Base-by-base conservation (phyloP, 1,140 invertebrate genomes). In the Euwallacea similis region DNA sequence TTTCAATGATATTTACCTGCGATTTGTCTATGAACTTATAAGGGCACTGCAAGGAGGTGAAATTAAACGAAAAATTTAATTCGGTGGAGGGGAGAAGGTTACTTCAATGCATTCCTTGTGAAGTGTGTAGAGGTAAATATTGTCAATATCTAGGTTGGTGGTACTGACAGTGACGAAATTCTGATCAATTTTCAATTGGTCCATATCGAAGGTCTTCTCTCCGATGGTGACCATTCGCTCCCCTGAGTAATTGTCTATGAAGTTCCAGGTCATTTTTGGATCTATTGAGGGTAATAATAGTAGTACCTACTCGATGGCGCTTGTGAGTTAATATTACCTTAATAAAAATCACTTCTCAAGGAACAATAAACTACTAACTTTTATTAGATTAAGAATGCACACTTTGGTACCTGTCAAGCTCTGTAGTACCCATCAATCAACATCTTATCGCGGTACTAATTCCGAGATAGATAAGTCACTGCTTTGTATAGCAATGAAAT, bases 101-200 rank as follows among this genome's bases (percentile, higher is more conserved):
- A 78, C 77, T 42, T 76, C 66, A 42, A 71, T 11, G 47, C 77
- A 78, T 16, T 78, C 75, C 16, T 74, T 63, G 50, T 75, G 73
- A 7, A 74, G 64, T 13, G 33, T 73, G 47, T 77, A 76, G 44
- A 78, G 60, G 58, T 73, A 71, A 15, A 76, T 54, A 21, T 72
- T 16, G 10, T 71, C 11, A 7, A 66, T 42, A 42, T 64, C 42
- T 15, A 66, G 21, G 16, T 54, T 15, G 43, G 64, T 67, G 10
- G 65, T 62, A 6, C 46, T 63, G 6, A 72, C 58, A 9, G 64
- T 66, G 54, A 66, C 66, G 41, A 60, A 67, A 33, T 73, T 16
- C 66, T 74, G 47, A 33, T 74, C 74, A 33, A 78, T 50, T 50
- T 77, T 77, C 16, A 74, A 69, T 56, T 76, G 9, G 33, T 77